Percentiles rank a stretch among this genome's conserved stretches.
Evolutionary conservation across 2,888 invertebrate genomes (phyloP).

Genomic region (Hydropsyche betteni): DNA sequence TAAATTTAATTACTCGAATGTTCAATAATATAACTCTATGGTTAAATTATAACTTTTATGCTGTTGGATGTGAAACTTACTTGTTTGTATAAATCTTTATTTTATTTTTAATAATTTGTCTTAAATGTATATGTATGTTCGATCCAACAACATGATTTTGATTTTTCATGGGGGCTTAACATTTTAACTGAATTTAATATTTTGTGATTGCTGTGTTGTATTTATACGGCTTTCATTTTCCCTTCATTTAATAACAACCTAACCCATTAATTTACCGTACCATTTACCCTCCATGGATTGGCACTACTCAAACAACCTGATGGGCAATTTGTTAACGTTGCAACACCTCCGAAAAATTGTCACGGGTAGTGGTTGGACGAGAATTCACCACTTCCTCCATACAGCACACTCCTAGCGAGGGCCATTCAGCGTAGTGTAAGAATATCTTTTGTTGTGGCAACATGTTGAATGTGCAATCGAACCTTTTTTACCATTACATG

Average conservation of each 20-base stretch:
- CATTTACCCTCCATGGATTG: constrained; percentile 28
- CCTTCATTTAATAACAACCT: constrained; percentile 18
- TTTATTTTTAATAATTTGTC: too few relatives aligned
- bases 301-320: constrained; percentile 4
- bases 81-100: too few relatives aligned
- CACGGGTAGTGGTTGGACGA: constrained; percentile 76
- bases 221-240: constrained; percentile 13
- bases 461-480: constrained; percentile 35
- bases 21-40: neutral
- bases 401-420: constrained; percentile 75
- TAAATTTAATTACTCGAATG: neutral
- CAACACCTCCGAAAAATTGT: constrained; percentile 52
- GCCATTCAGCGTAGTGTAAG: constrained; percentile 78
- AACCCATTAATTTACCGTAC: constrained; percentile 30
- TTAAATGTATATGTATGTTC: too few relatives aligned
- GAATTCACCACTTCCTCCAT: constrained; percentile 74
- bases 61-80: too few relatives aligned
- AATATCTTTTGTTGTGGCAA: constrained; percentile 50
- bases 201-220: constrained; percentile 9
- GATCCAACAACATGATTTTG: too few relatives aligned
- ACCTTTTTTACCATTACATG: neutral
- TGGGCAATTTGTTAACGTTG: neutral
- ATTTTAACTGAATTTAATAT: neutral
- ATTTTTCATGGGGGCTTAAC: too few relatives aligned
- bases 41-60: too few relatives aligned